Evolutionary conservation across 2,888 invertebrate genomes (phyloP).

Genomic region (Limnephilus marmoratus): DNA sequence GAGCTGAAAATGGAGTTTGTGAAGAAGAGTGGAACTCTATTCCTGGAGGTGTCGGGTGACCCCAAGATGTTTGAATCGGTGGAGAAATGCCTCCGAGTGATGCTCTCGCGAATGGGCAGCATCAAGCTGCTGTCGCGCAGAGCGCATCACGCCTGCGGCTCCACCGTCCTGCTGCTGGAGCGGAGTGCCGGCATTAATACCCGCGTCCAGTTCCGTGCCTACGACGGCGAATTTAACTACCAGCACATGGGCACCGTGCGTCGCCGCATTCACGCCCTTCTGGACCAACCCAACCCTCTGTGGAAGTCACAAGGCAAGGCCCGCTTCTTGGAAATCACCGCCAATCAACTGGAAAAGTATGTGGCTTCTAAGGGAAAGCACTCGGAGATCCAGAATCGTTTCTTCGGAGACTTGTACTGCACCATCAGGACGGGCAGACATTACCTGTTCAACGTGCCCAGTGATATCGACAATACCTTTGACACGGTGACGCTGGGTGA

Average conservation of each 20-base stretch:
- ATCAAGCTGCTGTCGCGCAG: background rate
- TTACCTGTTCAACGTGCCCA: background rate
- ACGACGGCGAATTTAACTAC: background rate
- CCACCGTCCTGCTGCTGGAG: background rate
- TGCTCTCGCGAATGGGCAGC: background rate
- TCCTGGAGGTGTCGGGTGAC: background rate
- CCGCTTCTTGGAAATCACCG: background rate
- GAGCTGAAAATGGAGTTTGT: background rate
- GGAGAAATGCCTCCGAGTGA: background rate
- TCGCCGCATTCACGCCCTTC: background rate
- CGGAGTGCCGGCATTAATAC: background rate
- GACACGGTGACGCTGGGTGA: background rate
- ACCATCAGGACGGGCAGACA: background rate
- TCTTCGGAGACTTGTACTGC: background rate
- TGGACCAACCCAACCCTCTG: background rate
- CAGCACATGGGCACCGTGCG: background rate
- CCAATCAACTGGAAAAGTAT: background rate
- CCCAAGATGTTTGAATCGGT: background rate
- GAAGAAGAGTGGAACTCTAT: background rate
- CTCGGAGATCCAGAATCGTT: background rate
- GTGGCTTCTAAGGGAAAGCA: background rate
- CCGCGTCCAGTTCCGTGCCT: background rate
- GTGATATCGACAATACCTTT: background rate
- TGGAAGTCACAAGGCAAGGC: background rate
- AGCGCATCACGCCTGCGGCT: background rate